phyloP scores from a whole-genome alignment of 2,113 vertebrate species.

The Sceloporus tristichus region DNA sequence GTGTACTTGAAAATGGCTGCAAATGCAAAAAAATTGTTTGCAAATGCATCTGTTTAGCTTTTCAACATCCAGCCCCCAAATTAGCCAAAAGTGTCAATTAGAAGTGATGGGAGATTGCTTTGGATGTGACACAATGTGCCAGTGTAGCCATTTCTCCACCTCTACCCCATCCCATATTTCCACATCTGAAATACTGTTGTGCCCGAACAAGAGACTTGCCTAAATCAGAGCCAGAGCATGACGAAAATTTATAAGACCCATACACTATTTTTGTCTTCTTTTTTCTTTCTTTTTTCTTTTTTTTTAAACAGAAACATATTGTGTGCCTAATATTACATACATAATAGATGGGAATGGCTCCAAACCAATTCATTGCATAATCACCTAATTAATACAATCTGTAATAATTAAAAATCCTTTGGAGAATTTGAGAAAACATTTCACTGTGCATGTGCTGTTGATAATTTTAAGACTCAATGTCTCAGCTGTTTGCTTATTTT shows the following conservation, averaged over 20 bases:
- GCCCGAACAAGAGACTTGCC: not conserved
- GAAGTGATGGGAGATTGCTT: too few relatives aligned
- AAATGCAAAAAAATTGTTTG: too few relatives aligned
- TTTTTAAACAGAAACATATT: constrained; percentile 29
- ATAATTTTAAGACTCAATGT: constrained; percentile 62
- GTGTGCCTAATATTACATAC: constrained; percentile 51
- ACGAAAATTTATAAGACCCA: constrained; percentile 10
- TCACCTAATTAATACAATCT: constrained; percentile 75
- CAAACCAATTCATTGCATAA: constrained; percentile 73
- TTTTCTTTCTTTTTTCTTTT: not conserved
- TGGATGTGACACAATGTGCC: too few relatives aligned
- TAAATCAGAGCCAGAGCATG: not conserved
- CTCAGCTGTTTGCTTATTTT: constrained; percentile 73
- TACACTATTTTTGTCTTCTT: not conserved
- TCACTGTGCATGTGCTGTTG: constrained; percentile 45
- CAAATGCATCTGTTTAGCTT: too few relatives aligned
- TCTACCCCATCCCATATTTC: not conserved
- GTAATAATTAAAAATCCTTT: constrained; percentile 78
- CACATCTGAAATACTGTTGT: not conserved
- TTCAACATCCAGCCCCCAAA: not conserved
- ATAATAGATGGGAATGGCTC: constrained; percentile 68
- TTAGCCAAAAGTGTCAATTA: not conserved
- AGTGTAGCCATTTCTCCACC: too few relatives aligned
- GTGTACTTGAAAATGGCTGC: too few relatives aligned
- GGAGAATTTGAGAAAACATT: constrained; percentile 67